Evolutionary conservation across 2,797 vertebrate species (phyloP).

Genomic region (Parambassis ranga): DNA sequence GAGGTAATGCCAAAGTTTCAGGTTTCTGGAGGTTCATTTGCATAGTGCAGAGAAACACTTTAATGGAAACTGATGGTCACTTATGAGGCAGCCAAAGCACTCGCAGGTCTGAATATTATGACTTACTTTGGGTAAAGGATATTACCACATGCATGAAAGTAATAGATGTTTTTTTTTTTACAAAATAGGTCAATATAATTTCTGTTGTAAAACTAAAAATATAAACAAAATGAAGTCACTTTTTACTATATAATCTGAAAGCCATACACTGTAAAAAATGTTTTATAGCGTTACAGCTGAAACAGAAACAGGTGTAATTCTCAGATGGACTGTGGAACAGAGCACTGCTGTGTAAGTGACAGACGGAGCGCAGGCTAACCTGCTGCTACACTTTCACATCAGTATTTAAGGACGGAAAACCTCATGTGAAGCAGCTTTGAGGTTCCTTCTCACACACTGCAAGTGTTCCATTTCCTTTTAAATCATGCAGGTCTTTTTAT

Average conservation of each 20-base stretch:
- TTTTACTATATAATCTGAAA: too few relatives aligned
- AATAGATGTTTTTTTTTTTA: too few relatives aligned
- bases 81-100: not conserved
- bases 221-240: not conserved
- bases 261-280: not conserved
- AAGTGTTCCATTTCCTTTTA: slow-evolving; percentile 66
- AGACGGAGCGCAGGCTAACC: not conserved
- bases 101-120: not conserved
- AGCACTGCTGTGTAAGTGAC: not conserved
- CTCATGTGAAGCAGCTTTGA: slow-evolving; percentile 33
- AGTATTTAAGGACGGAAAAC: slow-evolving; percentile 50
- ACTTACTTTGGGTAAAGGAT: too few relatives aligned
- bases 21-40: not conserved
- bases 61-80: not conserved
- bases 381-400: slow-evolving; percentile 52
- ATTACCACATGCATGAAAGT: too few relatives aligned
- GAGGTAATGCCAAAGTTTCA: not conserved
- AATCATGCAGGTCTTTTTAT: not conserved
- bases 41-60: not conserved
- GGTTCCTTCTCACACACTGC: too few relatives aligned
- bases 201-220: too few relatives aligned
- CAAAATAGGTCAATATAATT: too few relatives aligned
- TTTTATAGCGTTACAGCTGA: not conserved
- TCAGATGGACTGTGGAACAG: not conserved
- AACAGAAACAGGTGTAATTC: slow-evolving; percentile 16